Base-by-base conservation (phyloP, 2,888 invertebrate genomes). In the Hirtodrosophila cameraria region DNA sequence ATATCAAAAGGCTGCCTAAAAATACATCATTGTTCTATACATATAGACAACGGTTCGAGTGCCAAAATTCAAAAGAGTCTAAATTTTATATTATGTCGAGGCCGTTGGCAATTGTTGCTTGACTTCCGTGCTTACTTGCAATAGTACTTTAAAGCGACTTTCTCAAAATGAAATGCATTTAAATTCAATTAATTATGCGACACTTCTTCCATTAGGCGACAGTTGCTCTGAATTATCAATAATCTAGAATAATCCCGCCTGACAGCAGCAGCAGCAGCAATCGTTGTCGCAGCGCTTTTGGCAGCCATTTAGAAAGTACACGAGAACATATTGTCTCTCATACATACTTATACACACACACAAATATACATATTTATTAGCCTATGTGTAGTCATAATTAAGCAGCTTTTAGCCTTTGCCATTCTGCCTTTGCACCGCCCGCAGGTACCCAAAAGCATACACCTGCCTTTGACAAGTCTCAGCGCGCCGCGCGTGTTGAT, bases 381-480 rank as follows among this genome's bases (percentile, higher is more conserved):
- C 27, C 23, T 28, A 50, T 61, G 57, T 72, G 54, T 75, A 62
- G 61, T 59, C 75, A 63, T 55, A 58, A 54, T 68, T 68, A 54
- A 62, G 58, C 52, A 54, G 45, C 31, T 73, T 73, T 49, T 46
- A 42, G 50, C 23, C 41, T 27, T 31, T 62, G 33, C 33, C 45
- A 50, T 41, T 43, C 42, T 55, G 20, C 54, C 18, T 67, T 50
- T 41, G 38, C 30, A 39, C 15, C 20, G 36, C 42, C 63, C 77
- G 41, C 59, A 91, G 91, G 90, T 90, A 84, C 89, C 90, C 80
- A 90, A 90, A 81, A 90, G 89, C 79, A 88, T 91, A 71, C 89
- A 90, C 78, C 86, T 91, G 84, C 91, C 91, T 71, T 82, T 91
- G 83, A 88, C 90, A 60, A 89, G 88, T 79, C 85, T 90, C 58